Base-by-base conservation (phyloP, 2,797 vertebrate species). In the Danio albolineatus region DNA sequence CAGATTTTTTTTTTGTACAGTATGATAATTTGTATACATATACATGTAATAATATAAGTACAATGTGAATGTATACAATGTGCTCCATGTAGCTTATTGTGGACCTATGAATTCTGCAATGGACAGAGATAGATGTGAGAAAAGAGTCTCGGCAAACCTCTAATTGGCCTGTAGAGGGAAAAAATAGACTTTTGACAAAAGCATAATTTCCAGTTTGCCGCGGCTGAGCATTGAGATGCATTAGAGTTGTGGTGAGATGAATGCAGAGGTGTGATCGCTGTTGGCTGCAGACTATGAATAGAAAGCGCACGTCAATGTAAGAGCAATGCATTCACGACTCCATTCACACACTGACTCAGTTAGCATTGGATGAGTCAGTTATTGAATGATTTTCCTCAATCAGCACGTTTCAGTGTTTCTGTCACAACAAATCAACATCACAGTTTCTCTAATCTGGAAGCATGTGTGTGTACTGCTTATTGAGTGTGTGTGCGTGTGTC, bases 331-430 rank as follows among this genome's bases (percentile, higher is more conserved):
- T 60, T 10, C 69, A 28, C 14, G 19, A 56, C 54, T 65, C 36
- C 43, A 66, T 49, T 66, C 16, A 60, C 60, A 77, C 14, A 62
- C 56, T n/a, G 56, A 78, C 53, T 57, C 17, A 6, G 17, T 73
- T 48, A 65, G 19, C 12, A 76, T 76, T 1, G 38, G 44, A 79
- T 59, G 46, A 76, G 21, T 75, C 79, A 70, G 19, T 19, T 48
- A 60, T 74, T 53, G 66, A 74, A 49, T 54, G 67, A 66, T 67
- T 69, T 70, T 48, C 39, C 56, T 59, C 75, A 41, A 59, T 76
- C 49, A 72, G 49, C 51, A 39, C 70, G 14, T 51, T 53, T 70
- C 28, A 9, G 49, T 76, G 13, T 61, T 56, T 76, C 46, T 62
- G 21, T 59, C 28, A 54, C 8, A 69, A 48, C 14, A 9, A 48